Conservation (phyloP, 2,113 vertebrate species). For the Colaptes auratus region DNA sequence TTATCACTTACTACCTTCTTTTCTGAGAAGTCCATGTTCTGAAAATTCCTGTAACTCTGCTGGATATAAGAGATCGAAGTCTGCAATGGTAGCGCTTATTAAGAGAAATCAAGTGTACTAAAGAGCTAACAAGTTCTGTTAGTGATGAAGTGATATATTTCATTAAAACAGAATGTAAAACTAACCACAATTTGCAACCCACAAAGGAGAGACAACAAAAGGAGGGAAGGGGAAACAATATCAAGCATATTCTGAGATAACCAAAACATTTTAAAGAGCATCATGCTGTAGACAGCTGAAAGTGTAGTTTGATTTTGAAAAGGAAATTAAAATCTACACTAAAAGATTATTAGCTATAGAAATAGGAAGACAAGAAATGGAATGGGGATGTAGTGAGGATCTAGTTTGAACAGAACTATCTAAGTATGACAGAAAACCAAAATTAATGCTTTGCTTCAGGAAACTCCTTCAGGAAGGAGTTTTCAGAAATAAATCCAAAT, state of each 20-base stretch:
- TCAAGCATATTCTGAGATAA: not conserved
- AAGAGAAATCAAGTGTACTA: not conserved
- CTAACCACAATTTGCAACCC: not conserved
- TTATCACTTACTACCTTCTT: not conserved
- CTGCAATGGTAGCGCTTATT: not conserved
- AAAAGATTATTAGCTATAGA: not conserved
- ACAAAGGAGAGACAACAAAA: not conserved
- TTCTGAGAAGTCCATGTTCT: not conserved
- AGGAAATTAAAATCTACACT: not conserved
- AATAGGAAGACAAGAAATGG: not conserved
- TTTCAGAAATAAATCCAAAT: not conserved
- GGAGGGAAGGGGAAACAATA: not conserved
- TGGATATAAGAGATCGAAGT: not conserved
- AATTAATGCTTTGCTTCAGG: not conserved
- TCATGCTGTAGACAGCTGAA: not conserved
- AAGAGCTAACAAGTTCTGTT: not conserved
- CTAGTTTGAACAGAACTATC: not conserved
- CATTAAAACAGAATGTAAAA: not conserved
- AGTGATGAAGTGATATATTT: not conserved
- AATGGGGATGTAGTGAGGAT: not conserved
- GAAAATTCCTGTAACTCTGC: not conserved
- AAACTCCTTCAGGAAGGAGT: not conserved
- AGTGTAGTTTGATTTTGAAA: not conserved
- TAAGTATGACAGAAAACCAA: not conserved
- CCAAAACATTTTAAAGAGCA: not conserved